A percentile compares a stretch with the other conserved stretches of the same genome.
These are phyloP conservation scores for Lamprologus speciosus DNA, from an alignment of 2,113 vertebrate species.

Conservation along the genomic window DNA sequence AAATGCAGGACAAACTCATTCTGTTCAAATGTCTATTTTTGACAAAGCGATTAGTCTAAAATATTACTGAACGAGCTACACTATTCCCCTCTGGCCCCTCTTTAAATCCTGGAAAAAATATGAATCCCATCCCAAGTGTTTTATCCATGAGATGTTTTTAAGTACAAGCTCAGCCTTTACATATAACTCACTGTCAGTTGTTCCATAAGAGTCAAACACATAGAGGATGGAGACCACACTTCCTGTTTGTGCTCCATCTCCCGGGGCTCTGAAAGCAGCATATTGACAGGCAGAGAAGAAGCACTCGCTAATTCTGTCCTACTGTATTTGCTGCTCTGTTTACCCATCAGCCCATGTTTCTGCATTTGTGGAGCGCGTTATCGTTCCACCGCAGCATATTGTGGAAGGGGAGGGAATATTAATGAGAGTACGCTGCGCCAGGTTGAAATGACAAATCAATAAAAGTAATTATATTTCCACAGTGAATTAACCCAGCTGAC, in stretches of 20 bases:
- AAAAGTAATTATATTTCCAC: slow-evolving; percentile 27
- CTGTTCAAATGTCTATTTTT: background rate
- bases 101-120: background rate
- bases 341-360: background rate
- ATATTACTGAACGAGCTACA: background rate
- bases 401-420: background rate
- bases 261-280: slow-evolving; percentile 36
- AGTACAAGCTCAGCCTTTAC: background rate
- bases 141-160: background rate
- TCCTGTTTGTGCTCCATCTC: background rate
- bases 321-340: slow-evolving; percentile 7
- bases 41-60: background rate
- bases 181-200: slow-evolving; percentile 44
- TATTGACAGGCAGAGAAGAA: background rate
- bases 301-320: background rate
- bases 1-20: accelerated
- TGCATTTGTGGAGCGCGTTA: background rate
- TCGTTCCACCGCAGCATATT: slow-evolving; percentile 1
- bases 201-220: background rate
- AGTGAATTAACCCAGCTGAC: background rate
- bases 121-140: background rate
- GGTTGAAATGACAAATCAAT: slow-evolving; percentile 24
- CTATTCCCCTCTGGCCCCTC: background rate
- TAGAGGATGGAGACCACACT: slow-evolving; percentile 43
- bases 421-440: background rate